These are phyloP conservation scores for Penaeus japonicus DNA, from an alignment of 1,140 invertebrate species.

Conservation along the genomic window DNA sequence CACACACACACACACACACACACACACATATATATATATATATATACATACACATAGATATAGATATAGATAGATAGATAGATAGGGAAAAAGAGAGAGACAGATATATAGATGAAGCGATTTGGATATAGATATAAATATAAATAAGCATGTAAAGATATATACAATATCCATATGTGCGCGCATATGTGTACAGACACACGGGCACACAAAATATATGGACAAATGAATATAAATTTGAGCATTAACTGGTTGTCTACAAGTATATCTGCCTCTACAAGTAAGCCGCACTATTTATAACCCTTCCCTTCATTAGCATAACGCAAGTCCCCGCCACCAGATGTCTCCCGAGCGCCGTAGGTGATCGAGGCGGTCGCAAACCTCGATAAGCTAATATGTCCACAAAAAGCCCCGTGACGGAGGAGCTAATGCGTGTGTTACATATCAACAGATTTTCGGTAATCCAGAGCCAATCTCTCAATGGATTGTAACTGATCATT, in stretches of 20 bases:
- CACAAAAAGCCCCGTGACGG: too few species aligned
- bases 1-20: too few species aligned
- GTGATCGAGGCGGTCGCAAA: too few species aligned
- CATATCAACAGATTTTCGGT: too few species aligned
- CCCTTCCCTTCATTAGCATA: too few species aligned
- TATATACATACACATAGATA: neutral
- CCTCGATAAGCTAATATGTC: too few species aligned
- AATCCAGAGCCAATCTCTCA: too few species aligned
- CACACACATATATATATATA: too few species aligned
- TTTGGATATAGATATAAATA: neutral
- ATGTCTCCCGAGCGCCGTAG: too few species aligned
- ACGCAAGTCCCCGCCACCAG: too few species aligned
- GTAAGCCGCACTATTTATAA: neutral
- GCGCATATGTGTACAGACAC: neutral
- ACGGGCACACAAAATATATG: neutral
- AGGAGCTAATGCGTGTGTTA: too few species aligned
- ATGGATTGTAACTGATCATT: neutral
- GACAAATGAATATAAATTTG: neutral
- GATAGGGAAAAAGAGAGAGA: neutral
- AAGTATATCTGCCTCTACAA: neutral
- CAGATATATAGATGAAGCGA: neutral
- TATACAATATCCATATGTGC: neutral
- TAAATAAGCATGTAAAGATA: neutral
- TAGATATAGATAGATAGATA: too few species aligned
- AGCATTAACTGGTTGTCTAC: neutral